Conservation (phyloP, 2,888 invertebrate genomes). For the Bruchidius siliquastri region DNA sequence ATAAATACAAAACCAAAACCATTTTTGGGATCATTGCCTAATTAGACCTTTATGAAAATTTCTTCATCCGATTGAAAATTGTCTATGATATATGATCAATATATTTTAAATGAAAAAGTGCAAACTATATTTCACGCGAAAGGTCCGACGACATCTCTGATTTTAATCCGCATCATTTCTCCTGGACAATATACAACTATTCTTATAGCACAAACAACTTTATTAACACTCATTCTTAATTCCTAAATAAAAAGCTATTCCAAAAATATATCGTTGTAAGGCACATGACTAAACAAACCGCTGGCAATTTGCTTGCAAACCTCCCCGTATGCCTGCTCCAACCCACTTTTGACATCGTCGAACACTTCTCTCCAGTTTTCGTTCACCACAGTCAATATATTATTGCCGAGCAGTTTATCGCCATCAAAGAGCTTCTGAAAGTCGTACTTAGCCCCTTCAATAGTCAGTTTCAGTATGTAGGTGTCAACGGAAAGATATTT, state of each 20-base stretch:
- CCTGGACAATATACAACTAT: too few species aligned
- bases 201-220: background rate
- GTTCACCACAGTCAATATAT: slow-evolving; percentile 24
- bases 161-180: too few species aligned
- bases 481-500: slow-evolving; percentile 10
- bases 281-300: slow-evolving; percentile 15
- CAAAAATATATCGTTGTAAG: slow-evolving; percentile 10
- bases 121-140: too few species aligned
- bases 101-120: too few species aligned
- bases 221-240: background rate
- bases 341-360: slow-evolving; percentile 21
- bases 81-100: too few species aligned
- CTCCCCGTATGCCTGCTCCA: slow-evolving; percentile 17
- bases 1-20: too few species aligned
- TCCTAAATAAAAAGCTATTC: background rate
- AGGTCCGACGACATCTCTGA: too few species aligned
- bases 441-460: slow-evolving; percentile 12
- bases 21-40: too few species aligned
- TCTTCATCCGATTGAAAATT: too few species aligned
- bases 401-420: slow-evolving; percentile 23
- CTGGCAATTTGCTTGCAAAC: slow-evolving; percentile 11
- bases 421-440: slow-evolving; percentile 30
- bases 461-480: slow-evolving; percentile 9
- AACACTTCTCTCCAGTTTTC: slow-evolving; percentile 27
- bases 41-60: too few species aligned